A percentile compares a stretch with the other conserved stretches of the same genome.
These are phyloP conservation scores for Elachura formosa DNA, from an alignment of 2,113 vertebrate genomes.

Conservation along the genomic window DNA sequence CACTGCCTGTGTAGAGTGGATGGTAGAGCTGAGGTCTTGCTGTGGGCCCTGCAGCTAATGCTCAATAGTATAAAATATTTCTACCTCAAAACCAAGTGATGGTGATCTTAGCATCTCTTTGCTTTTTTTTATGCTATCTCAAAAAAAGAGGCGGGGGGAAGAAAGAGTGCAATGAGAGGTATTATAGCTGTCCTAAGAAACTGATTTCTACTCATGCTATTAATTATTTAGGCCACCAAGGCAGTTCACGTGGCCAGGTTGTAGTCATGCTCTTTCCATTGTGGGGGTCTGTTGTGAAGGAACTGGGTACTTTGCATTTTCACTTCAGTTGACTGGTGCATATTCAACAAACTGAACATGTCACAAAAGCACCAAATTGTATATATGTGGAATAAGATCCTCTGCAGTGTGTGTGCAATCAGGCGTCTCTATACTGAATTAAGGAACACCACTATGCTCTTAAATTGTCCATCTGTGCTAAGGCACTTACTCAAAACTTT, in stretches of 20 bases:
- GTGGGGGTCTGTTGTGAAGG: neutral
- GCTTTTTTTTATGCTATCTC: neutral
- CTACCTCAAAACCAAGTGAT: neutral
- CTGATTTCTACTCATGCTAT: neutral
- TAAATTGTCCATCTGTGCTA: rapidly evolving
- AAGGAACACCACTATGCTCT: neutral
- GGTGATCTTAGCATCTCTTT: neutral
- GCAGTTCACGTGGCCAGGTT: rapidly evolving
- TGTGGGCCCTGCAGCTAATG: neutral
- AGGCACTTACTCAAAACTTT: neutral
- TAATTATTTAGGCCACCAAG: neutral
- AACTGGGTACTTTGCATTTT: neutral
- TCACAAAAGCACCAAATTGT: neutral
- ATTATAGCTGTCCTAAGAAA: neutral
- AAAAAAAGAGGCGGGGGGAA: neutral
- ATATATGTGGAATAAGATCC: neutral
- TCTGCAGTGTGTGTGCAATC: neutral
- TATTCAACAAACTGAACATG: neutral
- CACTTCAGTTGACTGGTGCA: neutral
- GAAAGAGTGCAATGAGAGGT: neutral
- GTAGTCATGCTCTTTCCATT: neutral
- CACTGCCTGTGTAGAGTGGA: neutral
- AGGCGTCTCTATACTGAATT: neutral
- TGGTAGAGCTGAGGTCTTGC: neutral
- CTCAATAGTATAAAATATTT: neutral